Conservation (phyloP, 2,113 vertebrate genomes). For the Aviceda subcristata region DNA sequence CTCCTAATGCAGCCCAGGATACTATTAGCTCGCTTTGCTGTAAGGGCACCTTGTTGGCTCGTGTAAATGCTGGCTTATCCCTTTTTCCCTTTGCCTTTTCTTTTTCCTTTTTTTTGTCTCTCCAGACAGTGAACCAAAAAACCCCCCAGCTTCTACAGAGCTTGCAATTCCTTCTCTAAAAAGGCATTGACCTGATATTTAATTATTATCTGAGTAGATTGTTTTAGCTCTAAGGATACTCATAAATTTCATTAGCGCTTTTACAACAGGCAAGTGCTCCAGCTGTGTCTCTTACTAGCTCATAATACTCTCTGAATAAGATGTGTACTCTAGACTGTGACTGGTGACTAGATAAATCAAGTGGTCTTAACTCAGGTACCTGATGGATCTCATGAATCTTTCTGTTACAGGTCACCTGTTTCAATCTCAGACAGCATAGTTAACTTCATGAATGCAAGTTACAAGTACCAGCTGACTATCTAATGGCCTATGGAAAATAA, state of each 20-base stretch:
- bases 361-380: background rate
- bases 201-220: background rate
- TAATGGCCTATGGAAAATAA: background rate
- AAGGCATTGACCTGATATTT: background rate
- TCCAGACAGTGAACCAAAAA: background rate
- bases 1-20: background rate
- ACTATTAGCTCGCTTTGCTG: background rate
- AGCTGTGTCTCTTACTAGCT: background rate
- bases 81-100: background rate
- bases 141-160: background rate
- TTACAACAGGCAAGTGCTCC: background rate
- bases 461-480: background rate
- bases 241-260: background rate
- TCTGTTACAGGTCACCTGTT: background rate
- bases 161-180: background rate
- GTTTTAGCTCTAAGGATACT: background rate
- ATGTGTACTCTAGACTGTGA: background rate
- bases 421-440: background rate
- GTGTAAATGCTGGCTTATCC: background rate
- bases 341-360: background rate
- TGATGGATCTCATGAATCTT: background rate
- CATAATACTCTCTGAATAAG: background rate
- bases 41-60: background rate
- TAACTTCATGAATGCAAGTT: background rate
- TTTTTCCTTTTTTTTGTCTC: rapidly evolving